phyloP scores from a whole-genome alignment of 2,113 vertebrate species.

The Bagarius yarrelli region DNA sequence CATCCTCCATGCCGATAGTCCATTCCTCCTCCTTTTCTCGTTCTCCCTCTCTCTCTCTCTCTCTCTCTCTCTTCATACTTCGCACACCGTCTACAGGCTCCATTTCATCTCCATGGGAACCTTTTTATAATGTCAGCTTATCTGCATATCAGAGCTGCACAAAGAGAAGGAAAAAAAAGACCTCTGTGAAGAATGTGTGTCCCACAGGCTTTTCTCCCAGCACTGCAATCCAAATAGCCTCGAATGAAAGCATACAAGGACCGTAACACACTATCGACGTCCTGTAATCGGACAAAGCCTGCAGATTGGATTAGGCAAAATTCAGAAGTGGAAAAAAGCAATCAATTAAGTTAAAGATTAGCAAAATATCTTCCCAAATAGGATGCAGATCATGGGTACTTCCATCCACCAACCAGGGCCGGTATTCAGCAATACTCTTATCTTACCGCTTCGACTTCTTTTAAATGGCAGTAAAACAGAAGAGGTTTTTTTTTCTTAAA shows the following conservation, averaged over 20 bases:
- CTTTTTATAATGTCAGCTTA: slow-evolving; percentile 73
- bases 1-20: slow-evolving; percentile 58
- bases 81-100: slow-evolving; percentile 62
- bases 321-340: neutral
- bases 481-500: no score
- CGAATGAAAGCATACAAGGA: neutral
- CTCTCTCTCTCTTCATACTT: slow-evolving; percentile 58
- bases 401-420: no score
- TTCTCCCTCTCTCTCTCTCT: neutral
- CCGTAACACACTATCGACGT: neutral
- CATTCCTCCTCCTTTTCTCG: neutral
- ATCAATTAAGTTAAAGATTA: neutral
- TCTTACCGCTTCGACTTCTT: no score
- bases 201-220: slow-evolving; percentile 59
- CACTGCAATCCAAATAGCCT: neutral
- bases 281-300: neutral
- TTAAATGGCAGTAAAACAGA: no score
- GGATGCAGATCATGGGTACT: neutral
- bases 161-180: slow-evolving; percentile 55
- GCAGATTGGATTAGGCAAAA: neutral
- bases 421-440: no score
- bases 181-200: slow-evolving; percentile 27
- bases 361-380: neutral
- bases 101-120: slow-evolving; percentile 76
- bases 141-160: slow-evolving; percentile 73